phyloP scores from a whole-genome alignment of 2,797 vertebrate genomes.

The Typhlichthys subterraneus region DNA sequence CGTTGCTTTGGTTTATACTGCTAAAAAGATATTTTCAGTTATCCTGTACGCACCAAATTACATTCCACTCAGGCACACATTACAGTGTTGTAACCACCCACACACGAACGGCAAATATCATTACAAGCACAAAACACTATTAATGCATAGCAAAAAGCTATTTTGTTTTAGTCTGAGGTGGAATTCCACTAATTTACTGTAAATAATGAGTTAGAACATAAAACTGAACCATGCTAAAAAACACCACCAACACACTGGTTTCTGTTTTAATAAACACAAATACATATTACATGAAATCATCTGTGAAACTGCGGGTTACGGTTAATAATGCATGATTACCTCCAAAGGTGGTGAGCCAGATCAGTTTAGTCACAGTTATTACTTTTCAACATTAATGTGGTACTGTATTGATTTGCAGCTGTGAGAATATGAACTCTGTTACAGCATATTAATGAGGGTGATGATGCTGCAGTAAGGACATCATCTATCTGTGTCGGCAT shows the following conservation, averaged over 20 bases:
- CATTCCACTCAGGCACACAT: background rate
- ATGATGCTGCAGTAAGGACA: constrained; percentile 27
- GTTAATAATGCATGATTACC: constrained; percentile 48
- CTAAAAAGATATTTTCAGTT: background rate
- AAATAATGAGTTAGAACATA: background rate
- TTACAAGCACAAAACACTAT: background rate
- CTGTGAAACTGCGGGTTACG: constrained; percentile 40
- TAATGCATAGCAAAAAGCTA: constrained; percentile 5
- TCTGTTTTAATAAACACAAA: constrained; percentile 25
- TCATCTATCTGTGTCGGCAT: constrained; percentile 54
- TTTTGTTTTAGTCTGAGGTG: background rate
- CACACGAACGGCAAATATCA: too few relatives aligned
- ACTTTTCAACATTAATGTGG: constrained; percentile 45
- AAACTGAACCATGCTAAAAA: constrained; percentile 12
- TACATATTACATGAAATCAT: constrained; percentile 34
- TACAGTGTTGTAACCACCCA: background rate
- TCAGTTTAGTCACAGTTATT: constrained; percentile 33
- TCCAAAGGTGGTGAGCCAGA: constrained; percentile 22
- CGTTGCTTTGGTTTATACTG: too few relatives aligned
- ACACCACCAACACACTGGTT: background rate
- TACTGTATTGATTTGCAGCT: constrained; percentile 59
- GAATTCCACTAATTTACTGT: background rate
- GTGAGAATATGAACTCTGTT: constrained; percentile 39
- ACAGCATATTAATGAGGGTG: constrained; percentile 49
- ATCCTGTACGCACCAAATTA: constrained; percentile 14